Evolutionary conservation across 2,113 vertebrate genomes (phyloP).

Genomic region (Pithys albifrons): DNA sequence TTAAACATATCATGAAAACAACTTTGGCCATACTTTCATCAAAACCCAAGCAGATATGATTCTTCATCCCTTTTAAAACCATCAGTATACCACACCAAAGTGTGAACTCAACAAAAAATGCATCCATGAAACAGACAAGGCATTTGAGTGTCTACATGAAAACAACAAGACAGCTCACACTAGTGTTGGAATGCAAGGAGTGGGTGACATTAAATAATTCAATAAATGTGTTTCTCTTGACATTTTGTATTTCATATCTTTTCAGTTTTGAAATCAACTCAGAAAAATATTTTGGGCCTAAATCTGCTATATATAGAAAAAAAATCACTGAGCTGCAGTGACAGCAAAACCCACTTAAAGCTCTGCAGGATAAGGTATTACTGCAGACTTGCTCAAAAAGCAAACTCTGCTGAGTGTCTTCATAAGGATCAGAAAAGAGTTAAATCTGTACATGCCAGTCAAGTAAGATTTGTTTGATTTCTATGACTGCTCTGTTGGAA

Average conservation of each 20-base stretch:
- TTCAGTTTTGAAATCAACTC: neutral
- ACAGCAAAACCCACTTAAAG: neutral
- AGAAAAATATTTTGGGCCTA: neutral
- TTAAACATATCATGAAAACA: neutral
- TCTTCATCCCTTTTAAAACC: neutral
- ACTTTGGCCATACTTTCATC: neutral
- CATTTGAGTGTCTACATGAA: neutral
- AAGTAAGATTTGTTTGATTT: neutral
- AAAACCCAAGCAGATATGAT: neutral
- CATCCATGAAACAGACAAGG: neutral
- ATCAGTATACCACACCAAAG: neutral
- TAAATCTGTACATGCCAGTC: neutral
- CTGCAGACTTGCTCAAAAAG: neutral
- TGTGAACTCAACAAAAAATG: neutral
- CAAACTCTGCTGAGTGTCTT: neutral
- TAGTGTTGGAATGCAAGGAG: neutral
- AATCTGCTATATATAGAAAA: neutral
- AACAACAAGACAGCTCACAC: neutral
- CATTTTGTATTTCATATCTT: neutral
- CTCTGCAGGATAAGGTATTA: neutral
- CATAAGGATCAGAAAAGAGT: neutral
- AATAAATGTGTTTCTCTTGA: neutral
- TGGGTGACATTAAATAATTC: neutral
- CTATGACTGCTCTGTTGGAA: neutral
- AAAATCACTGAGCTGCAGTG: neutral